These are phyloP conservation scores for Drosophila mulleri DNA, from an alignment of 2,888 invertebrate species.

Conservation along the genomic window DNA sequence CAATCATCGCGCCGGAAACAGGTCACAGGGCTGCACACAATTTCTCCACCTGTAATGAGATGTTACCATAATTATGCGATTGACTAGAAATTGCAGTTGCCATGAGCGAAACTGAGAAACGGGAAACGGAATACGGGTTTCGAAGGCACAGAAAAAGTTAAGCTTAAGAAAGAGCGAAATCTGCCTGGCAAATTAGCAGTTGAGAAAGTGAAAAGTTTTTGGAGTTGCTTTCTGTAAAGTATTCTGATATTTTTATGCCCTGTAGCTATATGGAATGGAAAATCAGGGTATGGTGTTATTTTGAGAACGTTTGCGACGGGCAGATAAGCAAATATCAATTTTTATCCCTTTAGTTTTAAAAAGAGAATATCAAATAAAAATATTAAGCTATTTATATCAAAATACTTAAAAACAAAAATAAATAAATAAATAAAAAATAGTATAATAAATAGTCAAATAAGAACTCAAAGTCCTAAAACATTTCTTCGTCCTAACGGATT, in stretches of 20 bases:
- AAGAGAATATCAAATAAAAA: too few species aligned
- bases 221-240: not conserved
- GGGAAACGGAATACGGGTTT: not conserved
- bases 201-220: not conserved
- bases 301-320: too few species aligned
- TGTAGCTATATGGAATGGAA: too few species aligned
- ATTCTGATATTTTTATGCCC: not conserved
- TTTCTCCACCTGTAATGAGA: slow-evolving; percentile 87
- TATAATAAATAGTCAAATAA: too few species aligned
- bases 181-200: not conserved
- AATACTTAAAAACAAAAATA: too few species aligned
- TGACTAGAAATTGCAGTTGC: not conserved
- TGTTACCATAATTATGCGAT: slow-evolving; percentile 4
- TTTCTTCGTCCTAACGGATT: too few species aligned
- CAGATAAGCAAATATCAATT: too few species aligned
- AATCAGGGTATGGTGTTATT: too few species aligned
- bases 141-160: not conserved
- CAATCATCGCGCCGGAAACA: slow-evolving; percentile 92
- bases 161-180: not conserved
- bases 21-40: slow-evolving; percentile 91
- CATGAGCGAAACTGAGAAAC: not conserved
- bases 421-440: too few species aligned
- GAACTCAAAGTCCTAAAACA: too few species aligned
- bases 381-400: too few species aligned
- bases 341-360: too few species aligned